Conservation (phyloP, 2,797 vertebrate genomes). For the Coregonus suidteri region DNA sequence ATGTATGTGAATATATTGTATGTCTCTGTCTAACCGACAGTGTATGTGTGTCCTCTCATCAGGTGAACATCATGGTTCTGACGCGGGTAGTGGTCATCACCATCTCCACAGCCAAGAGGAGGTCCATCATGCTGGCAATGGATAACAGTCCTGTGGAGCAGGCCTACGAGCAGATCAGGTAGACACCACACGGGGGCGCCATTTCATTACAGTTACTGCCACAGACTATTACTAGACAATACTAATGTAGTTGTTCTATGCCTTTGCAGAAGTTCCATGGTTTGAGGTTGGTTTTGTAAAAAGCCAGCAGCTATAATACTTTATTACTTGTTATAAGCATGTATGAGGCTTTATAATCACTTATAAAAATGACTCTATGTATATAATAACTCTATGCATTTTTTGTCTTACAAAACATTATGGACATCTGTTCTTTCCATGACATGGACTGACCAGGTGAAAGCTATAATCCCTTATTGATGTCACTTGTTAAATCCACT, state of each 20-base stretch:
- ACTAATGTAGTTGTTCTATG: background rate
- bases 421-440: too few species aligned
- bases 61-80: constrained; percentile 81
- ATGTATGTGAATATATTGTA: background rate
- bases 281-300: constrained; percentile 41
- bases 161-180: constrained; percentile 79
- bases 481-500: too few species aligned
- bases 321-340: too few species aligned
- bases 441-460: too few species aligned
- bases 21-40: background rate
- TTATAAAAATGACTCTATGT: too few species aligned
- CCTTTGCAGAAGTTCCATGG: constrained; percentile 31
- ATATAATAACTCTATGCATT: too few species aligned
- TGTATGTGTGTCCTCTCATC: background rate
- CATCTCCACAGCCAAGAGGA: constrained; percentile 77
- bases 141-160: constrained; percentile 72
- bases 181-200: constrained; percentile 73
- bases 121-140: constrained; percentile 78
- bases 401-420: too few species aligned
- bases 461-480: too few species aligned
- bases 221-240: constrained; percentile 3
- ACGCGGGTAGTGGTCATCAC: constrained; percentile 79
- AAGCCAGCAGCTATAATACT: too few species aligned
- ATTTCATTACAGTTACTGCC: constrained; percentile 64
- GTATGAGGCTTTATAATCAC: too few species aligned